Evolutionary conservation across 2,113 vertebrate species (phyloP), one percentile per base, ranked within the genome.

Genomic region (Clinocottus analis): DNA sequence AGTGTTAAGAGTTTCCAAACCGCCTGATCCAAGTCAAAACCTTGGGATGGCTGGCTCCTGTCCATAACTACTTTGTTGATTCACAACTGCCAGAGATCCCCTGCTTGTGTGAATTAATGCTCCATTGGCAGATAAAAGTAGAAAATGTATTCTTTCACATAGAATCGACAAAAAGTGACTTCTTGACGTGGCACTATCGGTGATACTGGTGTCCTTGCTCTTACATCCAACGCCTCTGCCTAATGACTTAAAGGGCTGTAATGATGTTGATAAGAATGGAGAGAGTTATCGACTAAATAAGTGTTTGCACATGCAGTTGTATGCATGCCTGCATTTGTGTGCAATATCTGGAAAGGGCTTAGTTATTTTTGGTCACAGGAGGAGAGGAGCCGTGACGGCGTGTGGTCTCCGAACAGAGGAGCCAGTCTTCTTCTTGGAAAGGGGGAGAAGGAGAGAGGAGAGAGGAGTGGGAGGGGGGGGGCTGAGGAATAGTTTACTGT

Each of bases 401-500:
- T 94, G 93, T 94, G 92, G 93, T 93, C 93, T 90, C 65, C 25
- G 77, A 92, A 94, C 93, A 94, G 90, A 93, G 89, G 68, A 43
- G 85, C 87, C 88, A 93, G 88, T 94, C 92, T 94, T 93, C 88
- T 82, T 85, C 79, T 77, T 66, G 86, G 80, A 73, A 85, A 56
- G 61, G 75, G 81, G 77, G 75, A 86, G 59, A 62, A 45, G n/a
- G 49, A 66, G 85, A 43, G 58, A 13, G 55, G 72, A 25, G 73
- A 23, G 75, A 73, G 63, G n/a, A n/a, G n/a, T n/a, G n/a, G n/a
- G n/a, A n/a, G n/a, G n/a, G n/a, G n/a, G n/a, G 27, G 29, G 29
- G 76, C 29, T 10, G 81, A 64, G 82, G 77, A 77, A 65, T 55
- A 67, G 86, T 83, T 87, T 66, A 89, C 86, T 89, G 68, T 87